Conservation (phyloP, 2,797 vertebrate species). For the Anabas testudineus region DNA sequence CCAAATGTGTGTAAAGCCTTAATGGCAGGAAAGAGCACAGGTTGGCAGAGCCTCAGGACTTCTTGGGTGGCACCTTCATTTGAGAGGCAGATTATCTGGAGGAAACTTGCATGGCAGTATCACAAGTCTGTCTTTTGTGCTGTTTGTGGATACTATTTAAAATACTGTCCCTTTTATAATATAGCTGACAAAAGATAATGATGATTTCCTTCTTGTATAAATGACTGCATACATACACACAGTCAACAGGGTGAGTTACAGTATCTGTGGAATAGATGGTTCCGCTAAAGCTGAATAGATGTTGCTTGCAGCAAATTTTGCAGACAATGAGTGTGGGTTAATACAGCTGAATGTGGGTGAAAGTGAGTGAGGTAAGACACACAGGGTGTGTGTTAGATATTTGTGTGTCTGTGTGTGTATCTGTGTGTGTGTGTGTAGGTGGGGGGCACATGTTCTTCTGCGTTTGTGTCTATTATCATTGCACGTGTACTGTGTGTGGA, state of each 20-base stretch:
- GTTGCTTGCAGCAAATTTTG: constrained; percentile 29
- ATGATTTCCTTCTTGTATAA: too few species aligned
- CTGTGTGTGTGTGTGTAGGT: constrained; percentile 13
- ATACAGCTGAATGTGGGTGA: constrained; percentile 49
- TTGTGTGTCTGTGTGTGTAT: constrained; percentile 19
- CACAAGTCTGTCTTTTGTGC: too few species aligned
- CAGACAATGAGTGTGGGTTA: constrained; percentile 57
- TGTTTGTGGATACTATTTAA: too few species aligned
- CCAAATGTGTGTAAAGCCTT: constrained; percentile 33
- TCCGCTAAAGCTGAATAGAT: constrained; percentile 41
- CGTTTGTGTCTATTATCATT: constrained; percentile 56
- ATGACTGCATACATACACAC: neutral
- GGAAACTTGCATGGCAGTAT: too few species aligned
- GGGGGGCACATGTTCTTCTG: constrained; percentile 33
- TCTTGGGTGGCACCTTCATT: constrained; percentile 55
- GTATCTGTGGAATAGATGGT: constrained; percentile 41
- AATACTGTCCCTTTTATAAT: too few species aligned
- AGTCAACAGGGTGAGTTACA: constrained; percentile 35
- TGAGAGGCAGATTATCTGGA: constrained; percentile 36
- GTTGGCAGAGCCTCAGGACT: constrained; percentile 36
- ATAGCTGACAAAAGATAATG: too few species aligned
- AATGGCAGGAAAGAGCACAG: constrained; percentile 10
- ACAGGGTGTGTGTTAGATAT: constrained; percentile 22
- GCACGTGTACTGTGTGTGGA: constrained; percentile 47
- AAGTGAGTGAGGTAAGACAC: constrained; percentile 36